Evolutionary conservation across 2,888 invertebrate species (phyloP).

Genomic region (Limnephilus rhombicus): DNA sequence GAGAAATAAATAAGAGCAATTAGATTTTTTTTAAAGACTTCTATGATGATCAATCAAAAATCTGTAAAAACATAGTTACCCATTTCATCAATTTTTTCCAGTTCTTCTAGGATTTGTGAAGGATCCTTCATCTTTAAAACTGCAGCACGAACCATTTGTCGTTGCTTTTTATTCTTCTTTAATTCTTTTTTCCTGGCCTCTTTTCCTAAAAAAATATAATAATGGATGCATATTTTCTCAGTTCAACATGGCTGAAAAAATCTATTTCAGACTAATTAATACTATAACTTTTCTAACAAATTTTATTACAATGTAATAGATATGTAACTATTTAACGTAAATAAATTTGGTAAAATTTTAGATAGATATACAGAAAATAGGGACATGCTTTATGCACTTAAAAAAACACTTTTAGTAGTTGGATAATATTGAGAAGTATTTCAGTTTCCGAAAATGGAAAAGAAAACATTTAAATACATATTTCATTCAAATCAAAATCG

Average conservation of each 20-base stretch:
- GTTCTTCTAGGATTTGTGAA: slow-evolving; percentile 93
- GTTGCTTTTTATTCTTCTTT: slow-evolving; percentile 98
- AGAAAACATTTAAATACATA: no score
- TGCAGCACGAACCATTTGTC: slow-evolving; percentile 96
- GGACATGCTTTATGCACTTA: no score
- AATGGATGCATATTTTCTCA: neutral
- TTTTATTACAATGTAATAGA: neutral
- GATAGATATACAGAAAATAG: no score
- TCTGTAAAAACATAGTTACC: slow-evolving; percentile 77
- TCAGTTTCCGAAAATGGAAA: no score
- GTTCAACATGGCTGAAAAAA: neutral
- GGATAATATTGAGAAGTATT: no score
- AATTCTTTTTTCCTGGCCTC: slow-evolving; percentile 98
- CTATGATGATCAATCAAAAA: neutral
- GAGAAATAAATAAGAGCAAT: slow-evolving; percentile 60
- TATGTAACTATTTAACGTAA: neutral
- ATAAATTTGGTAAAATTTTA: neutral
- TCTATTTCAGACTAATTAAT: neutral
- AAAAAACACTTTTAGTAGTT: no score
- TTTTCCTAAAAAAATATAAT: slow-evolving; percentile 82
- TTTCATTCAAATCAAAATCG: no score
- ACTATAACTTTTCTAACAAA: neutral
- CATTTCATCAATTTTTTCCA: slow-evolving; percentile 99
- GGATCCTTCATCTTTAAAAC: slow-evolving; percentile 99
- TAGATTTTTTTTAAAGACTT: neutral